Base-by-base conservation (phyloP, 2,113 vertebrate species). In the Dromiciops gliroides region DNA sequence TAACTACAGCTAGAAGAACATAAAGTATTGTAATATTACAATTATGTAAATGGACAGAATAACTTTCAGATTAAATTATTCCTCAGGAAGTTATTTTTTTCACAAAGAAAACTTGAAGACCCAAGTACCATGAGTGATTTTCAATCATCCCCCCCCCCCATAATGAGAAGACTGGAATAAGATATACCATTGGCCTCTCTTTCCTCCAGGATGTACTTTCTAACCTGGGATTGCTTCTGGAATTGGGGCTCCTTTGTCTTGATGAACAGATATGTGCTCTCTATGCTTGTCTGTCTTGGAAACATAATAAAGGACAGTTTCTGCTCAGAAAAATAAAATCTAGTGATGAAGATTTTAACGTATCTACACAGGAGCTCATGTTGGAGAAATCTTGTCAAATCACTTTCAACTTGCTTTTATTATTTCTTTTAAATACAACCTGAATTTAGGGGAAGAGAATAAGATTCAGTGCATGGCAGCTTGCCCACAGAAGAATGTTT, bases 11-110 rank as follows among this genome's bases (percentile, higher is more conserved):
- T 51, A 50, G 53, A 94, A 96, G 96, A 19, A 51, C 28, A 89
- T 92, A 95, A 60, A 91, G 28, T 48, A 28, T 25, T 48, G 23
- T 96, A 96, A 95, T 93, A 95, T 23, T 44, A 23, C 8, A 92
- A 44, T 67, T 94, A 94, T 50, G 25, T 92, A 51, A 92, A 83
- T 31, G 94, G 90, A 96, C 94, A 93, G 91, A 94, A 52, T 31
- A 93, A 95, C 37, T 96, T 97, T 92, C 93, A 92, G 75, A 96
- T 93, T 94, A 95, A 95, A 95, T 94, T 88, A 94, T 97, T 95
- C 94, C 50, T 60, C 7, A 94, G 92, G 92, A 16, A 89, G n/a
- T 91, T 67, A 92, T 89, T 94, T 93, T 91, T 92, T 67, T 49
- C 44, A 10, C 88, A 93, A 95, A 94, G 91, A 95, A 90, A 6